phyloP scores from a whole-genome alignment of 2,888 invertebrate species.

The Eilema griseolum region DNA sequence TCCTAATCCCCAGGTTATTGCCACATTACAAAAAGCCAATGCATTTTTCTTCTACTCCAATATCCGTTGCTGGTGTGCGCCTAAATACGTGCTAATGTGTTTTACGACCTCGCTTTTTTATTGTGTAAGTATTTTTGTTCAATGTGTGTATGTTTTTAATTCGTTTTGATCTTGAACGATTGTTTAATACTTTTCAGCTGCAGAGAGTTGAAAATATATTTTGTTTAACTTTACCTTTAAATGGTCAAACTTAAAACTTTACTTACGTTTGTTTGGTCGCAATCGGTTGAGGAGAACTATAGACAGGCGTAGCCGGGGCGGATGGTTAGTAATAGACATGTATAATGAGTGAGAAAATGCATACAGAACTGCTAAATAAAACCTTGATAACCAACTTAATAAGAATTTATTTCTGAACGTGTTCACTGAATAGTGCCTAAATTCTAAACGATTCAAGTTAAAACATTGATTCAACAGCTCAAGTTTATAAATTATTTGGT shows the following conservation, averaged over 20 bases:
- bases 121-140: conserved; percentile 59
- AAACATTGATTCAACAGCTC: not conserved
- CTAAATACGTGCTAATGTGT: conserved; percentile 83
- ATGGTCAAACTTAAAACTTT: too few relatives aligned
- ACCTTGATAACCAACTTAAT: conserved; percentile 4
- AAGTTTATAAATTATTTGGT: not conserved
- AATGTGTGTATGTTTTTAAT: conserved; percentile 54
- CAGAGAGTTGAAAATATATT: not conserved
- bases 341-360: not conserved
- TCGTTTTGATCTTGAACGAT: conserved; percentile 49
- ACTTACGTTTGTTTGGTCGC: too few relatives aligned
- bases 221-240: too few relatives aligned
- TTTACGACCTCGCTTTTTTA: conserved; percentile 74
- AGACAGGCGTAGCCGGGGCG: too few relatives aligned
- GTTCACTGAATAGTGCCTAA: conserved; percentile 30
- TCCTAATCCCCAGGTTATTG: conserved; percentile 77
- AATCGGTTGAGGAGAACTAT: too few relatives aligned
- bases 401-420: conserved; percentile 20
- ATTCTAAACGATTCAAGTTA: conserved; percentile 29
- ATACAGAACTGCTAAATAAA: not conserved
- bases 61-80: conserved; percentile 62
- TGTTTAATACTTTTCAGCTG: not conserved
- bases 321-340: too few relatives aligned
- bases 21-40: conserved; percentile 83
- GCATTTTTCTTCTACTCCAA: conserved; percentile 78